Evolutionary conservation across 2,888 invertebrate species (phyloP).

Genomic region (Nephrocerus scutellatus): DNA sequence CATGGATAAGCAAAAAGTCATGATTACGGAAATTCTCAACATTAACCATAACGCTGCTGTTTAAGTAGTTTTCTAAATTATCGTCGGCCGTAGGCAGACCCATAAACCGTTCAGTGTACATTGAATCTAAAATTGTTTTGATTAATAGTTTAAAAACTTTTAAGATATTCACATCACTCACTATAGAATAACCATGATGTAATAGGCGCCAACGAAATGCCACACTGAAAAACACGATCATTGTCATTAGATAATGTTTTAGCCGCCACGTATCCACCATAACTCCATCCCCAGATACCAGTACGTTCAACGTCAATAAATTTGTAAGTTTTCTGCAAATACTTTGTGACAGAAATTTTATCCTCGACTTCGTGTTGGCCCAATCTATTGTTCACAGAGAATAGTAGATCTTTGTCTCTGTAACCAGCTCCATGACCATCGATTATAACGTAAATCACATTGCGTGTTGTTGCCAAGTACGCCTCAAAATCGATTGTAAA

Average conservation of each 20-base stretch:
- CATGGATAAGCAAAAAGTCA: slow-evolving; percentile 71
- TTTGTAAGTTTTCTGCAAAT: slow-evolving; percentile 10
- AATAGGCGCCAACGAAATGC: slow-evolving; percentile 81
- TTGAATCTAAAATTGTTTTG: slow-evolving; percentile 80
- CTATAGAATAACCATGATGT: slow-evolving; percentile 78
- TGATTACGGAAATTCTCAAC: slow-evolving; percentile 60
- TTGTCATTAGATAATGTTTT: slow-evolving; percentile 64
- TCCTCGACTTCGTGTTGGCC: slow-evolving; percentile 79
- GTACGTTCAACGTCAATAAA: slow-evolving; percentile 19
- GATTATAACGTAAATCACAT: slow-evolving; percentile 66
- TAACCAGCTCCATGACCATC: slow-evolving; percentile 76
- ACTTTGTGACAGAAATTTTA: slow-evolving; percentile 59
- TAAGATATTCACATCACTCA: no score
- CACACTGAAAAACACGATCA: slow-evolving; percentile 64
- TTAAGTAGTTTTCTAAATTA: slow-evolving; percentile 64
- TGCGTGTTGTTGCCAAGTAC: slow-evolving; percentile 63
- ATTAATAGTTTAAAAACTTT: no score
- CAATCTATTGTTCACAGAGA: slow-evolving; percentile 64
- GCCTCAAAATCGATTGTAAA: slow-evolving; percentile 54
- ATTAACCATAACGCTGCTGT: slow-evolving; percentile 61
- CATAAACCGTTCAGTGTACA: slow-evolving; percentile 94
- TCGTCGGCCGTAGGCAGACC: slow-evolving; percentile 65
- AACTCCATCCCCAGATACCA: slow-evolving; percentile 60
- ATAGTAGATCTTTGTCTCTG: slow-evolving; percentile 67
- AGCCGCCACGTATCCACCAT: slow-evolving; percentile 76